Base-by-base conservation (phyloP, 2,797 vertebrate genomes). In the Diplodus sargus region DNA sequence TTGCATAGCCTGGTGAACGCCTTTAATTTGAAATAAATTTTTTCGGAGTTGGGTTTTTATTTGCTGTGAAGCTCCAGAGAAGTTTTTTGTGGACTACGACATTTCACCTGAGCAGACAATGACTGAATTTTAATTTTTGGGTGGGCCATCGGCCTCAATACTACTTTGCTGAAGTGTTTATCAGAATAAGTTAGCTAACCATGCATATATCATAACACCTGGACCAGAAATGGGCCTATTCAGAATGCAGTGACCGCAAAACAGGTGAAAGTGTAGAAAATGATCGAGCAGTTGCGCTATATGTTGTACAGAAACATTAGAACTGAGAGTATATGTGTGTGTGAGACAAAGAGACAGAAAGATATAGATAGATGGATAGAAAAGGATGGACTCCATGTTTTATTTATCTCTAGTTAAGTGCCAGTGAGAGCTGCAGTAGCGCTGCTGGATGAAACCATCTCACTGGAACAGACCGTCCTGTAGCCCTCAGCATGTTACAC, bases 331-430 rank as follows among this genome's bases (percentile, higher is more conserved):
- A 16, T 49, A 53, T 30, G 16, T 64, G 59, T 68, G 45, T 54
- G 78, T 14, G 66, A 56, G 23, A 77, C 48, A 82, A 74, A 74
- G 11, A 63, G 20, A 67, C 7, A 59, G 13, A 64, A 45, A 39
- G 60, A 61, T 61, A 65, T 49, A 73, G 76, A 79, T 64, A 71
- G 74, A 85, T 25, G 49, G 56, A 74, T 30, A 23, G 70, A 76
- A 48, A 68, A 28, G 66, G 64, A 53, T 52, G 51, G 77, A 69
- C 52, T 60, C 5, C 2, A 86, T 86, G 43, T 81, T 83, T 83
- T 83, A 86, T 83, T 81, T 15, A 86, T 83, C 12, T 68, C 20
- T 57, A 62, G 28, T 65, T 70, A 68, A 82, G 73, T 84, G 84
- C 70, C 42, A 30, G 57, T 43, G 54, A 79, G 70, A 76, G 80